Base-by-base conservation (phyloP, 2,888 invertebrate species). In the Physocephala rufipes region DNA sequence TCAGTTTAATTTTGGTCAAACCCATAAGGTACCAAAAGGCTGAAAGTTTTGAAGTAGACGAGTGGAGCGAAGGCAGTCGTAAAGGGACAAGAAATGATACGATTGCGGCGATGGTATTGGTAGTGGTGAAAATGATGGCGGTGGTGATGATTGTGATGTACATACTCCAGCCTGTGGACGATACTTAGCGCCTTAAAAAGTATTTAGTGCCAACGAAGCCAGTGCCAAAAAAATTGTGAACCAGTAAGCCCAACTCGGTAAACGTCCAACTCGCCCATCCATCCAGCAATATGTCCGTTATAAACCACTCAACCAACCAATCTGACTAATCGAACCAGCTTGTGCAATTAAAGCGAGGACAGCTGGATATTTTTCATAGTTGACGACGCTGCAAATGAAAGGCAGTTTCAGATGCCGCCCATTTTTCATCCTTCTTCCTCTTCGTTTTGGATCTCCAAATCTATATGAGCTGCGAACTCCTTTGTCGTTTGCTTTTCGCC, bases 321-420 rank as follows among this genome's bases (percentile, higher is more conserved):
- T n/a, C n/a, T n/a, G 12, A 24, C 53, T 67, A 63, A 64, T 9
- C 36, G 36, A 36, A 36, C 36, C 36, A 74, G 70, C 71, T 74
- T 74, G 73, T 73, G 74, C 74, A 74, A 76, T 76, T 76, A 74
- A 73, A 73, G 68, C 68, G 63, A 73, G 72, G 65, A 74, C 45
- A 51, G 58, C 45, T 58, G 67, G 58, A 67, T 67, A 72, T 73
- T 69, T 71, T 24, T 55, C 58, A 66, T 62, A 68, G 71, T 71
- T 73, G 71, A 73, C 65, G 67, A 9, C 62, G 70, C 55, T 55
- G 64, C 65, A 70, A 70, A 67, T 70, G 70, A 67, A 64, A 28
- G 59, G 36, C 51, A 13, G 26, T 68, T 68, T 61, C n/a, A 19
- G 5, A 51, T 3, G 21, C 26, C 58, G 24, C 15, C 28, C 2